Conservation (phyloP, 2,797 vertebrate genomes). For the Oreochromis grahami region DNA sequence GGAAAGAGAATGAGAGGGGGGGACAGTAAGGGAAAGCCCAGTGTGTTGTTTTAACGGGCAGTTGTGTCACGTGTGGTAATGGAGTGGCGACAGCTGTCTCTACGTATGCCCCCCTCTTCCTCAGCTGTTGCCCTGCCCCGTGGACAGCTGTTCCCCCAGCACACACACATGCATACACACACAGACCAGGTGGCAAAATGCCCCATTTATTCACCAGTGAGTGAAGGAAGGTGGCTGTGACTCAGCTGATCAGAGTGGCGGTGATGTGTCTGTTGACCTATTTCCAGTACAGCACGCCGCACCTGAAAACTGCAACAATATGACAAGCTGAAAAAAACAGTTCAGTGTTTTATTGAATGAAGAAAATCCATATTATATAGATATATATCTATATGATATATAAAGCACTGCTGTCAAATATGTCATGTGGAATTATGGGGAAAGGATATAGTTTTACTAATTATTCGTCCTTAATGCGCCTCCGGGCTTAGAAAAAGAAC, state of each 20-base stretch:
- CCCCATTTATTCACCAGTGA: constrained; percentile 80
- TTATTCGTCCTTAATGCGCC: constrained; percentile 27
- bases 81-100: constrained; percentile 83
- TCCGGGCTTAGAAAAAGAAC: constrained; percentile 29
- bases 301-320: constrained; percentile 6
- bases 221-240: constrained; percentile 73
- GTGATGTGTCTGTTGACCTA: constrained; percentile 24
- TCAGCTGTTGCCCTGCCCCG: constrained; percentile 92
- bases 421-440: neutral
- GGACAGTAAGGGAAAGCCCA: constrained; percentile 53
- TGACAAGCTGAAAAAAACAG: neutral
- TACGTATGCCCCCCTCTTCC: constrained; percentile 76
- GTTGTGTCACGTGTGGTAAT: constrained; percentile 74
- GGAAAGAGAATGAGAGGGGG: constrained; percentile 22
- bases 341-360: neutral
- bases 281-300: constrained; percentile 14
- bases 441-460: constrained; percentile 15
- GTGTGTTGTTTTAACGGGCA: constrained; percentile 61
- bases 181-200: constrained; percentile 77
- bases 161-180: constrained; percentile 9
- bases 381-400: neutral
- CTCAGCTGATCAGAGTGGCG: constrained; percentile 65
- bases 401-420: neutral
- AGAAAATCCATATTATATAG: neutral
- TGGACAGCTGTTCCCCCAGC: constrained; percentile 87